A percentile compares a stretch with the other conserved stretches of the same genome.
phyloP scores from a whole-genome alignment of 2,797 vertebrate genomes.

The Phataginus tetradactyla region DNA sequence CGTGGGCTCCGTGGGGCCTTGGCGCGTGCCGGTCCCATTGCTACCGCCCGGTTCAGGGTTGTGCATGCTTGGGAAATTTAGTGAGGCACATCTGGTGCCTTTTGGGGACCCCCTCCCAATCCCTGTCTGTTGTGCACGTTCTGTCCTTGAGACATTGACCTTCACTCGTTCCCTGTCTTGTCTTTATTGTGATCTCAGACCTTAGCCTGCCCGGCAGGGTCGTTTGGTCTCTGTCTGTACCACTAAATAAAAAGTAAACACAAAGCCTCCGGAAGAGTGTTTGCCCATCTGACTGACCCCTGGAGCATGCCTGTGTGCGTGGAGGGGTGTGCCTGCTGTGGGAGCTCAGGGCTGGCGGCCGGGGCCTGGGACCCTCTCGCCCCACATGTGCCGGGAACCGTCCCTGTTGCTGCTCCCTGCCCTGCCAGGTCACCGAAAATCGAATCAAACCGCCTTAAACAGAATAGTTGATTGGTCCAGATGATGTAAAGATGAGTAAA shows the following conservation, averaged over 20 bases:
- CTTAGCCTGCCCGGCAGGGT: background rate
- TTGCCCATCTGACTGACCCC: rapidly evolving
- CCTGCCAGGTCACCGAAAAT: background rate
- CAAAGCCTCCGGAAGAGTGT: rapidly evolving
- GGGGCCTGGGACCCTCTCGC: background rate
- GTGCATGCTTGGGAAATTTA: rapidly evolving
- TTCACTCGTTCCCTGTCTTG: rapidly evolving
- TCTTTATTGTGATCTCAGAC: background rate
- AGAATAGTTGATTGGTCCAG: too few relatives aligned
- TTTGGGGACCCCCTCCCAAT: background rate
- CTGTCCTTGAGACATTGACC: background rate
- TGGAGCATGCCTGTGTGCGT: rapidly evolving
- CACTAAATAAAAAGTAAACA: constrained; percentile 54
- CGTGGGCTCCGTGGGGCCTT: rapidly evolving
- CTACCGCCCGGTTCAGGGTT: background rate
- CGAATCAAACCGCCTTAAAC: background rate
- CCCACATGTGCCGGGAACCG: too few relatives aligned
- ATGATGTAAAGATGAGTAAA: too few relatives aligned
- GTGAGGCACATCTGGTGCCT: background rate
- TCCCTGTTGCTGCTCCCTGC: background rate
- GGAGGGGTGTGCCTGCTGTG: background rate
- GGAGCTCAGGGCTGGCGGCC: background rate
- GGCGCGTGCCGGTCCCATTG: background rate
- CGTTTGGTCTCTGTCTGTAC: background rate
- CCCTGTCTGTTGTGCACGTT: rapidly evolving